phyloP scores from a whole-genome alignment of 2,888 invertebrate species.

The Pristionchus arcanus region DNA sequence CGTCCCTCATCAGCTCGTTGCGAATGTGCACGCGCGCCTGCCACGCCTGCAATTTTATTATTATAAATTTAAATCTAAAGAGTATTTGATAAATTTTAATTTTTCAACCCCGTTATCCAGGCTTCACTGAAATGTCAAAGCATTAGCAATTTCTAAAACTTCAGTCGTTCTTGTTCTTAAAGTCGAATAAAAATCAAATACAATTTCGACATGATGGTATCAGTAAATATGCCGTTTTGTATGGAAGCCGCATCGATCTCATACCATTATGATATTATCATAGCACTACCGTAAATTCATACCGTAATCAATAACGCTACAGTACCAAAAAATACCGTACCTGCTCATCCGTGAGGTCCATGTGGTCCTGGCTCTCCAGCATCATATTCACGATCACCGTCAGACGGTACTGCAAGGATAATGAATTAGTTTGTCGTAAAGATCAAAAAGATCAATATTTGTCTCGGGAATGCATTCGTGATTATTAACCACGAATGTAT shows the following conservation, averaged over 20 bases:
- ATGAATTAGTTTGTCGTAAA: neutral
- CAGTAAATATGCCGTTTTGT: too few relatives aligned
- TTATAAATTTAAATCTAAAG: too few relatives aligned
- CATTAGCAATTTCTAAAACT: neutral
- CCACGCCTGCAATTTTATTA: conserved; percentile 21
- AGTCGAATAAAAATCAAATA: too few relatives aligned
- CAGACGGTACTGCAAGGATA: conserved; percentile 57
- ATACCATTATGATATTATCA: neutral
- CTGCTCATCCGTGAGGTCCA: conserved; percentile 72
- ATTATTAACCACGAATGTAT: too few relatives aligned
- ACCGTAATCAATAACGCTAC: neutral
- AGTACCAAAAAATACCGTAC: conserved; percentile 60
- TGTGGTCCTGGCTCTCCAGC: conserved; percentile 76
- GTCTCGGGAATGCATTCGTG: too few relatives aligned
- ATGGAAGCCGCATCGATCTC: neutral
- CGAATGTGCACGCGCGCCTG: conserved; percentile 34
- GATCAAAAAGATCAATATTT: neutral
- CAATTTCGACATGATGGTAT: too few relatives aligned
- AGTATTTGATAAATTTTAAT: neutral
- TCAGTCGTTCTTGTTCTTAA: too few relatives aligned
- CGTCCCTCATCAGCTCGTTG: conserved; percentile 49
- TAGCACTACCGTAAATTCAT: neutral
- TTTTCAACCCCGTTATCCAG: neutral
- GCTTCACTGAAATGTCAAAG: neutral
- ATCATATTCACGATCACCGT: conserved; percentile 64